phyloP scores from a whole-genome alignment of 2,113 vertebrate species.

The Calypte anna region DNA sequence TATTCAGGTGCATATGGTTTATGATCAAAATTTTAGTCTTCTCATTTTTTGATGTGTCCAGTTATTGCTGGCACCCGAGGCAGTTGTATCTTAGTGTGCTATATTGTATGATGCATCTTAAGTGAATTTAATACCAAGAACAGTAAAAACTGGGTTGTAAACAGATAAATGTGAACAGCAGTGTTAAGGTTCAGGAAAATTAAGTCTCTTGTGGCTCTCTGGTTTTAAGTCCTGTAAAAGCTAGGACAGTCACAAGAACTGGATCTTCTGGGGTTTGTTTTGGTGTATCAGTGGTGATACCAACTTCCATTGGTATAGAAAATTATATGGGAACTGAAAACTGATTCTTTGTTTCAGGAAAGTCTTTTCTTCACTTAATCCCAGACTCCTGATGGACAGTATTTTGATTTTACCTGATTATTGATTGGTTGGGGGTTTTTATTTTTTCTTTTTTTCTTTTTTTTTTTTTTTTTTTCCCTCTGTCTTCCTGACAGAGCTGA shows the following conservation, averaged over 20 bases:
- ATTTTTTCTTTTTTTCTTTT: background rate
- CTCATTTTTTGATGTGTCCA: background rate
- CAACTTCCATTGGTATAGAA: background rate
- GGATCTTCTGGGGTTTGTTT: background rate
- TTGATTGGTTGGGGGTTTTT: background rate
- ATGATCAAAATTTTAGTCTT: background rate
- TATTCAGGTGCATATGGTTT: background rate
- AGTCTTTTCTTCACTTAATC: background rate
- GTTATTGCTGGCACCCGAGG: background rate
- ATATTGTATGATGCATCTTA: background rate
- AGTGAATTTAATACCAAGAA: background rate
- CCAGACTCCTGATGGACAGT: background rate
- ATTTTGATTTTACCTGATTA: background rate
- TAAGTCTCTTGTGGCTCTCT: background rate
- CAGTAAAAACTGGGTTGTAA: background rate
- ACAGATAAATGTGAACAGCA: background rate
- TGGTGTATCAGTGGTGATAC: background rate
- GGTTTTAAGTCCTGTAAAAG: background rate
- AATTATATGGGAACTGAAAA: background rate
- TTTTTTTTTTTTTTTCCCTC: background rate
- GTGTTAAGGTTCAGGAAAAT: background rate
- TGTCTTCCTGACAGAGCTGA: background rate
- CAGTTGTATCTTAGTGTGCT: background rate
- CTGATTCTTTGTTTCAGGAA: background rate
- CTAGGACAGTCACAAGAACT: background rate